Evolutionary conservation across 2,113 vertebrate species (phyloP).

Genomic region (Pachyramphus minor): DNA sequence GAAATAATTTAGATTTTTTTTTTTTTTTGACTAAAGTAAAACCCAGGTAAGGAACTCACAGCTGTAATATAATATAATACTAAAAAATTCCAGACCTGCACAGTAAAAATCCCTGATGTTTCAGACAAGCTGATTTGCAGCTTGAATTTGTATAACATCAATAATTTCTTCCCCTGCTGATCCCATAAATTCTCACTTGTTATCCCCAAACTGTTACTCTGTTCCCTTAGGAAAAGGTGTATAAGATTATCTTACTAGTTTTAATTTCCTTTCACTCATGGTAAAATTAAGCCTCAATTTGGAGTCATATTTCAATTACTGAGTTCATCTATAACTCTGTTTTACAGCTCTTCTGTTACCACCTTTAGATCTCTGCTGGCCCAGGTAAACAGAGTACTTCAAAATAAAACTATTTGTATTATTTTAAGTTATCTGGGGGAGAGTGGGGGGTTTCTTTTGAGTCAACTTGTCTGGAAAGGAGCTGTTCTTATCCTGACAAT

Average conservation of each 20-base stretch:
- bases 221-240: background rate
- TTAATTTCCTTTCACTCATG: background rate
- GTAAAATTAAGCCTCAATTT: background rate
- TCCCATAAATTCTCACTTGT: background rate
- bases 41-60: background rate
- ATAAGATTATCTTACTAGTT: background rate
- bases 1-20: background rate
- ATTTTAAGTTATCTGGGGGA: background rate
- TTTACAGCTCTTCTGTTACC: background rate
- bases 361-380: background rate
- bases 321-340: background rate
- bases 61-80: background rate
- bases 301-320: background rate
- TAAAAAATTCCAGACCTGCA: background rate
- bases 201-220: background rate
- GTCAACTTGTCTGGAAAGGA: background rate
- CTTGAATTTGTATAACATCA: background rate
- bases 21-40: background rate
- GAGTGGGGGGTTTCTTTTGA: background rate
- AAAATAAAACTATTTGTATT: background rate
- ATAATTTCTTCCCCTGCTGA: background rate
- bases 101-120: background rate
- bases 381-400: background rate
- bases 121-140: background rate
- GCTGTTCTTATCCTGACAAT: background rate